A percentile compares a stretch with the other conserved stretches of the same genome.
phyloP scores from a whole-genome alignment of 2,113 vertebrate species.

The Euleptes europaea region DNA sequence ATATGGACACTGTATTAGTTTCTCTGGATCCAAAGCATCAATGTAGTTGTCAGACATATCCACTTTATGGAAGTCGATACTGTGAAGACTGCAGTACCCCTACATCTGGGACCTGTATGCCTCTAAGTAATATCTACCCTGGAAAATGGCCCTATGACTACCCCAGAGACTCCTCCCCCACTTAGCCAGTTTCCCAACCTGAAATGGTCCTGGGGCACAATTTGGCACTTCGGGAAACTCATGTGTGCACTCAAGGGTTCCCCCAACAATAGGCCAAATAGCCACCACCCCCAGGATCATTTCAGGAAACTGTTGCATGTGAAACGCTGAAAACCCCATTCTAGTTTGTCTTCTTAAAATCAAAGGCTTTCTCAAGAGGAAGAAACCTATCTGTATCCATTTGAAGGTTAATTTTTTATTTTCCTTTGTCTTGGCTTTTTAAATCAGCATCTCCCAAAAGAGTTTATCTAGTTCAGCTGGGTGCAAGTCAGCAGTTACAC shows the following conservation, averaged over 20 bases:
- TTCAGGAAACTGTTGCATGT: too few species aligned
- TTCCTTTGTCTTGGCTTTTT: neutral
- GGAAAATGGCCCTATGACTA: too few species aligned
- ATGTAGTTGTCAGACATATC: neutral
- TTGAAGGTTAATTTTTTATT: neutral
- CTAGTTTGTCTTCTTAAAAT: neutral
- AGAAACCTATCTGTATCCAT: neutral
- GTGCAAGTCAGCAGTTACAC: neutral
- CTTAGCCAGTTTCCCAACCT: too few species aligned
- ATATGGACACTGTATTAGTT: too few species aligned
- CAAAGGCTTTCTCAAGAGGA: neutral
- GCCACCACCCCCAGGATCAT: too few species aligned
- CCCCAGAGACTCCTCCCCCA: too few species aligned
- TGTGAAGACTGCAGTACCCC: too few species aligned
- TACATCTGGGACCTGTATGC: neutral
- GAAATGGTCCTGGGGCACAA: too few species aligned
- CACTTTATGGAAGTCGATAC: neutral
- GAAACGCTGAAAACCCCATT: neutral
- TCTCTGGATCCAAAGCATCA: too few species aligned
- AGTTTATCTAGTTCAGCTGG: neutral
- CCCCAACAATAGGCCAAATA: too few species aligned
- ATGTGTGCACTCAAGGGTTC: too few species aligned
- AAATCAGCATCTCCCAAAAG: neutral
- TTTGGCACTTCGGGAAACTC: too few species aligned
- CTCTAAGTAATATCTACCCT: neutral